Conservation (phyloP, 2,113 vertebrate genomes). For the Chionis minor region DNA sequence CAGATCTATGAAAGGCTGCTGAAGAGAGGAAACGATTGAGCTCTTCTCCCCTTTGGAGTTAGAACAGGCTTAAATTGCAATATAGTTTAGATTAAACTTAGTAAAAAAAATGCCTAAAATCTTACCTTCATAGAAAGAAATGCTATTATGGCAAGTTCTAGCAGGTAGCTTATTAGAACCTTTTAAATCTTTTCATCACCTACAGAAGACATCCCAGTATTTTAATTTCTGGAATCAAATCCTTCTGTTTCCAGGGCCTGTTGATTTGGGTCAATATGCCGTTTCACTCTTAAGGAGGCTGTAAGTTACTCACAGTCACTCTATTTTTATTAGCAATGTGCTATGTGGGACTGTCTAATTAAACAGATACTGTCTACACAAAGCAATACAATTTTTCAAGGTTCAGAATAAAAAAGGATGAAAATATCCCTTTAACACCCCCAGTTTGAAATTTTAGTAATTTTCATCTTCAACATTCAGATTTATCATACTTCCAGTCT, state of each 20-base stretch:
- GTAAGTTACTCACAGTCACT: background rate
- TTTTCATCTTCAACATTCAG: background rate
- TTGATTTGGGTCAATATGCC: background rate
- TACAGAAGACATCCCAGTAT: background rate
- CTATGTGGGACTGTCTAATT: background rate
- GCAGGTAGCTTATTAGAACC: background rate
- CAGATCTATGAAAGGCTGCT: background rate
- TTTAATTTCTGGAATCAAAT: background rate
- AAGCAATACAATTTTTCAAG: background rate
- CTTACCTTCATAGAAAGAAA: background rate
- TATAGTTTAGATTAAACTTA: background rate
- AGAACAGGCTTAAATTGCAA: background rate
- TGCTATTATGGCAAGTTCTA: background rate
- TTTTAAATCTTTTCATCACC: background rate
- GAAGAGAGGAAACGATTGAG: background rate
- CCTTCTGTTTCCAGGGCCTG: background rate
- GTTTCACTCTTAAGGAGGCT: background rate
- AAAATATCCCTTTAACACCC: background rate
- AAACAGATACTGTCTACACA: background rate
- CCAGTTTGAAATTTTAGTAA: background rate
- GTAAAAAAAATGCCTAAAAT: background rate
- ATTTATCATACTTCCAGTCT: background rate
- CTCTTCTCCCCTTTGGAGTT: background rate
- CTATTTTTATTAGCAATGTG: background rate
- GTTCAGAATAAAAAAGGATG: background rate